Base-by-base conservation (phyloP, 2,113 vertebrate species). In the Nesogale talazaci region DNA sequence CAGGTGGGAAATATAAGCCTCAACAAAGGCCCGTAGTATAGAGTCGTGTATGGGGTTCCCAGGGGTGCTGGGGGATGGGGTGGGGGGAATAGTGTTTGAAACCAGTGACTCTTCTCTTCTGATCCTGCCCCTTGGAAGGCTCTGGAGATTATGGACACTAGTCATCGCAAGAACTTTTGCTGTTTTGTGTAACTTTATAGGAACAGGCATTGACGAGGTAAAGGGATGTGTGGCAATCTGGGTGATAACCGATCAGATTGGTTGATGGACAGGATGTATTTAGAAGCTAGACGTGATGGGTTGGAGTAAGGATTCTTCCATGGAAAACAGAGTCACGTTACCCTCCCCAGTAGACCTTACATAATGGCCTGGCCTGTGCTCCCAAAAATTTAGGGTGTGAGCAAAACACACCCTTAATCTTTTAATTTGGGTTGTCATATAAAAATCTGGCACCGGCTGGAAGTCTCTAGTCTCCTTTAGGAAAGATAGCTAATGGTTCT, bases 1-100 rank as follows among this genome's bases (percentile, higher is more conserved):
- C 19, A 96, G 94, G 97, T 97, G 97, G 96, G 94, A 98, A 97
- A 96, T 36, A 94, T 38, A 95, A 88, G 89, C 61, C 95, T 90
- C 93, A 91, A 82, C 86, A 93, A 97, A 97, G 94, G 69, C 83
- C 76, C 87, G n/a, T 87, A 86, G 90, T 96, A 86, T 89, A 22
- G 40, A 57, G 90, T 79, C 65, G 19, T 83, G n/a, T 92, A 72
- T 82, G 94, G 17, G 80, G 89, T 80, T 95, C 93, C 75, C 72
- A 12, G 61, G 10, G 46, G 19, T 61, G 59, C 17, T 2, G 38
- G 40, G 22, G 36, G 38, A 11, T 46, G 84, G 59, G 74, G 72
- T 69, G 89, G 84, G 87, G 38, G 31, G 61, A 91, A 89, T 46
- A 40, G 46, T 83, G n/a, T 77, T 78, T 52, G 84, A 95, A 96